Evolutionary conservation across 2,113 vertebrate genomes (phyloP).

Genomic region (Epinephelus cyanopodus): DNA sequence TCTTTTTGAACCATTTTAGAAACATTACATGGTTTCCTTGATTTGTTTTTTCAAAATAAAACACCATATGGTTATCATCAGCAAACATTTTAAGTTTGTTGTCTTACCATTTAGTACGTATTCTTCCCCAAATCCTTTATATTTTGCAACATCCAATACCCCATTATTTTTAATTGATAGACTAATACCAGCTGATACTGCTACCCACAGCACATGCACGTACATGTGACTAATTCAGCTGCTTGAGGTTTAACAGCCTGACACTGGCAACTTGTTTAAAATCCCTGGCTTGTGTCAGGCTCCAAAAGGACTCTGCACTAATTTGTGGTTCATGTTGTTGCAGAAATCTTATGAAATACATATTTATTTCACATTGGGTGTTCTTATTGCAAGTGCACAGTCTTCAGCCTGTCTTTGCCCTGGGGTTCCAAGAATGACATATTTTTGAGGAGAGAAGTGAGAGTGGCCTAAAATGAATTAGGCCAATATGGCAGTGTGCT

Average conservation of each 20-base stretch:
- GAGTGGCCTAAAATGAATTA: conserved; percentile 28
- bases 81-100: neutral
- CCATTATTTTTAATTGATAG: no score
- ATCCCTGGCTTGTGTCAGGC: neutral
- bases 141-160: neutral
- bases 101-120: no score
- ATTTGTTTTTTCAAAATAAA: neutral
- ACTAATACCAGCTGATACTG: no score
- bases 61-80: no score
- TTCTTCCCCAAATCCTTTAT: neutral
- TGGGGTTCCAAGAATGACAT: conserved; percentile 7
- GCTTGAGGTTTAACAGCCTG: neutral
- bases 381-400: neutral
- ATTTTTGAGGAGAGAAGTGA: conserved; percentile 41
- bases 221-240: neutral
- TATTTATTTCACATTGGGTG: neutral
- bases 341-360: neutral
- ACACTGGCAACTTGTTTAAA: neutral
- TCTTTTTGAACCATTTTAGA: neutral
- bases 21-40: neutral
- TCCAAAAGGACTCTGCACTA: neutral
- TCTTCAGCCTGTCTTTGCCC: neutral
- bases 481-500: conserved; percentile 34
- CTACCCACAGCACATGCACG: no score
- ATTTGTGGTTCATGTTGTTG: neutral